These are phyloP conservation scores for Lynx canadensis DNA, from an alignment of 2,113 vertebrate genomes.

Conservation along the genomic window DNA sequence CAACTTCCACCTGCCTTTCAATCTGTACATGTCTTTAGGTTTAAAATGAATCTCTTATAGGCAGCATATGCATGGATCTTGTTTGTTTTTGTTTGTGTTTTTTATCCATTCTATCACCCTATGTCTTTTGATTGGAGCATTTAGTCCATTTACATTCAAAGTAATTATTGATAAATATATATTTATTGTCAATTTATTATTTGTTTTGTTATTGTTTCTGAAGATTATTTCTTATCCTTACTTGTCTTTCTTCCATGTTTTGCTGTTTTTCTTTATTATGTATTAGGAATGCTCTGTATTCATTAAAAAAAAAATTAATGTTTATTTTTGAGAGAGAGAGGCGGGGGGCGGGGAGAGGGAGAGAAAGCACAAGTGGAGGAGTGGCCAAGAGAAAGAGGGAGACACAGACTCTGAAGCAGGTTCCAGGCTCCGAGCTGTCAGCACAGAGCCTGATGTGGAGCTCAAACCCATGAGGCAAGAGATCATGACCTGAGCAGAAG, in stretches of 20 bases:
- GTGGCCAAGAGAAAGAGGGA: too few species aligned
- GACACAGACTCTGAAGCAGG: too few species aligned
- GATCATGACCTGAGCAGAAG: too few species aligned
- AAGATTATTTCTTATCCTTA: not conserved
- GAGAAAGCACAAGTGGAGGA: too few species aligned
- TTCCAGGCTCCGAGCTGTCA: too few species aligned
- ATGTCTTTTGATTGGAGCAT: not conserved
- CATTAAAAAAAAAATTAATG: too few species aligned
- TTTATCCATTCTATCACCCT: not conserved
- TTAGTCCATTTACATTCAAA: not conserved
- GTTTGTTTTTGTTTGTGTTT: not conserved
- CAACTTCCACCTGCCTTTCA: not conserved
- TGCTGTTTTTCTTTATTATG: not conserved
- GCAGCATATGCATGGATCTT: not conserved
- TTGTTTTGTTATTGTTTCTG: not conserved
- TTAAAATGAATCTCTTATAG: not conserved
- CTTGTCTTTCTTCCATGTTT: not conserved
- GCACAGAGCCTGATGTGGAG: too few species aligned
- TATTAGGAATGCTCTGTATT: not conserved
- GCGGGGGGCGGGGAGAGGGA: fast-evolving
- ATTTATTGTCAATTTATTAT: not conserved
- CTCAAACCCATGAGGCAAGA: too few species aligned
- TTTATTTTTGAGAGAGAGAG: too few species aligned
- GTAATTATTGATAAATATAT: not conserved
- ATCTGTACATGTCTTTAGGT: not conserved